A percentile compares a stretch with the other conserved stretches of the same genome.
phyloP scores from a whole-genome alignment of 2,797 vertebrate genomes.

The Bucorvus abyssinicus region DNA sequence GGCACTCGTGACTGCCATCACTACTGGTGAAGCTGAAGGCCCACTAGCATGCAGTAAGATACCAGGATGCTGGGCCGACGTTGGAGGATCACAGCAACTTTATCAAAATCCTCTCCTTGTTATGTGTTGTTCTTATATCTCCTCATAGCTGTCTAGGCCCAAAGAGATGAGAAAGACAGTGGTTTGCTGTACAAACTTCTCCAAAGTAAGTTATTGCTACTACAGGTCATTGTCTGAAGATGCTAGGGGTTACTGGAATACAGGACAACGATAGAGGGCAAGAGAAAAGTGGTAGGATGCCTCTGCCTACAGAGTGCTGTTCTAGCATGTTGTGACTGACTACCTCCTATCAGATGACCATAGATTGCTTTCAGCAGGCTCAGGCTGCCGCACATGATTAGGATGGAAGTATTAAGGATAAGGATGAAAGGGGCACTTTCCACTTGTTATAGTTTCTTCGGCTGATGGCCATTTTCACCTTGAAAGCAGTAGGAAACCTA shows the following conservation, averaged over 20 bases:
- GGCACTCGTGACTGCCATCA: fast-evolving
- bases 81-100: neutral
- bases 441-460: neutral
- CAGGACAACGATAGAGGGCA: neutral
- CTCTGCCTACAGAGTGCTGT: neutral
- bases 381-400: neutral
- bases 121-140: neutral
- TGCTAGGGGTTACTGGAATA: neutral
- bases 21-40: neutral
- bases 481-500: neutral
- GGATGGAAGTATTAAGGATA: no score
- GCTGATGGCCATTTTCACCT: neutral
- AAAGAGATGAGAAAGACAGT: neutral
- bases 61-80: neutral
- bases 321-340: neutral
- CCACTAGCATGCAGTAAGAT: neutral
- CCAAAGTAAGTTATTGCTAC: neutral
- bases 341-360: neutral
- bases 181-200: neutral
- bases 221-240: neutral
- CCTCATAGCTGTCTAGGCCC: neutral
- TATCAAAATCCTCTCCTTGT: neutral
- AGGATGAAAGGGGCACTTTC: neutral
- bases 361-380: neutral
- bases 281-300: neutral